These are phyloP conservation scores for Mycalesis mineus DNA, from an alignment of 2,888 invertebrate genomes.

Conservation along the genomic window DNA sequence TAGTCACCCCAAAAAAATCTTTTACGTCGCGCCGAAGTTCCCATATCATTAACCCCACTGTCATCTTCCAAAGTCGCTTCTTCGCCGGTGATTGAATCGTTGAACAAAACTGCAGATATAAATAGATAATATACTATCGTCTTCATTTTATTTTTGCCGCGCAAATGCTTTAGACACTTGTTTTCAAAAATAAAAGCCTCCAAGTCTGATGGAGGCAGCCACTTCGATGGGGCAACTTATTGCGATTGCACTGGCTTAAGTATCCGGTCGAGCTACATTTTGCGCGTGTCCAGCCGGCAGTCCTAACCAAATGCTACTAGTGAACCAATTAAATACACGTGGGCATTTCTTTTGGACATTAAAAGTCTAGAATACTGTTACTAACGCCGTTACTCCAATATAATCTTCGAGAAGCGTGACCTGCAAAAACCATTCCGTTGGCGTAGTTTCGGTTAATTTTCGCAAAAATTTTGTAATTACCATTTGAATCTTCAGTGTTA, in stretches of 20 bases:
- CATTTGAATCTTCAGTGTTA: too few relatives aligned
- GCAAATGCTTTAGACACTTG: background rate
- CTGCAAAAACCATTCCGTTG: too few relatives aligned
- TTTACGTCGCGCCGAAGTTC: conserved; percentile 27
- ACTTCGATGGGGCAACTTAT: conserved; percentile 9
- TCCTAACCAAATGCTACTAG: background rate
- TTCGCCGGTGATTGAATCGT: conserved; percentile 28
- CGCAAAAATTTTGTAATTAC: too few relatives aligned
- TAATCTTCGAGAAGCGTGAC: background rate
- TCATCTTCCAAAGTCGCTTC: conserved; percentile 31
- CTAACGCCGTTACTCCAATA: background rate
- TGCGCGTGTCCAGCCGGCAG: background rate
- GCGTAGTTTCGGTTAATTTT: too few relatives aligned
- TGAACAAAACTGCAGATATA: background rate
- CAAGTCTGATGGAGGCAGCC: background rate
- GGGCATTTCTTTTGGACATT: background rate
- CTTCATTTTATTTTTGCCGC: background rate
- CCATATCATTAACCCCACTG: conserved; percentile 19
- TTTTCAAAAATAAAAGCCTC: background rate
- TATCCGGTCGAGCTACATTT: conserved; percentile 12
- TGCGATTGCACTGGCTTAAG: conserved; percentile 1
- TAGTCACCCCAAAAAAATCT: conserved; percentile 22
- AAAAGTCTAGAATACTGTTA: background rate
- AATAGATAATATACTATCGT: background rate
- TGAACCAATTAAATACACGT: conserved; percentile 1